Base-by-base conservation (phyloP, 2,113 vertebrate species). In the Chaetops frenatus region DNA sequence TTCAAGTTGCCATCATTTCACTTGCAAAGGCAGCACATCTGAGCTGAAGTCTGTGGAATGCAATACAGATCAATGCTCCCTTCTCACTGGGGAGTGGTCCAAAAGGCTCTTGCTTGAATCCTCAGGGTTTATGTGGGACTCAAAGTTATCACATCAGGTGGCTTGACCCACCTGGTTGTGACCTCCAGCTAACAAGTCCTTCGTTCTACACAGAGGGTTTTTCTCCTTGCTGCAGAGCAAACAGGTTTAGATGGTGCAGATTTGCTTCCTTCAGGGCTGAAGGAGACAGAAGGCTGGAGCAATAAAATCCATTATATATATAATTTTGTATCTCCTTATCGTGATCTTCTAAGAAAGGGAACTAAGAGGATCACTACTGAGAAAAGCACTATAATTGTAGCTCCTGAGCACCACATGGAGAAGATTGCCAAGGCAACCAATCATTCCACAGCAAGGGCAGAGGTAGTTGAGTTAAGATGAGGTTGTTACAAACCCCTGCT, bases 351-450 rank as follows among this genome's bases (percentile, higher is more conserved):
- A 97, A 97, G 97, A 96, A 98, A 95, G 89, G 71, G 81, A 95
- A 79, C 95, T 96, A 96, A 97, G 97, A 97, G 95, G 94, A 97
- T 96, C 97, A 71, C 97, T 96, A 92, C 95, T 72, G 95, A 98
- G 97, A 98, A 97, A 96, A 97, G 94, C 96, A 67, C 83, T 84
- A 0, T 97, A 98, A 98, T 98, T 97, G 97, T 95, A 95, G 96
- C 97, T 96, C 81, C 96, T 88, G 56, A 96, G 69, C 91, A 61
- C 69, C 0, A 44, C 77, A 65, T 92, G 92, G 64, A 95, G 87
- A 94, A 93, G 67, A 96, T 98, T 97, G 88, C 97, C 98, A 97
- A 97, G 98, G 98, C 97, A 98, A 98, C 98, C 95, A 77, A 62
- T 94, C 96, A 81, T 95, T 92, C 95, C 88, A 71, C 91, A 60